Base-by-base conservation (phyloP, 1,140 invertebrate genomes). In the Macrobrachium nipponense region DNA sequence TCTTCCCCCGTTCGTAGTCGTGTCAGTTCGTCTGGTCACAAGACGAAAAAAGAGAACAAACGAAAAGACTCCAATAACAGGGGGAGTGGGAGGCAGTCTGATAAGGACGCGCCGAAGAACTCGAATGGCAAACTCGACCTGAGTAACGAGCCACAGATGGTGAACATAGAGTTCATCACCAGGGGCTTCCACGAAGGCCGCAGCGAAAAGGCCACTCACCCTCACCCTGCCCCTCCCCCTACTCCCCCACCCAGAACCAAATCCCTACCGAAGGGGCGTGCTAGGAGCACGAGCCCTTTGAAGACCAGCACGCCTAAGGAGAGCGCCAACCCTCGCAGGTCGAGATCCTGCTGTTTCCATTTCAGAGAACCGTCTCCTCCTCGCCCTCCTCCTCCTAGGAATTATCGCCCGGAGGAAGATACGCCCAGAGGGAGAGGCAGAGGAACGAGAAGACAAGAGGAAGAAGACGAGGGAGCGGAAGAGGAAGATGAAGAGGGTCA, bases 81-180 rank as follows among this genome's bases (percentile, higher is more conserved):
- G 27, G 27, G 27, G 4, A 36, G 27, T 36, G 27, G 27, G 27
- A 36, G 27, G 27, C 1, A 1, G 27, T 36, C 27, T 36, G 27
- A 36, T 36, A 36, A 36, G 27, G 27, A 36, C 27, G 27, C 1
- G 27, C 27, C 27, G 27, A 36, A 36, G 27, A 36, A 36, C 27
- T 36, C 60, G 36, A 23, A 68, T 36, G 51, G 58, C 18, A 23
- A 14, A 5, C 43, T 18, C 27, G 15, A 23, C 18, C 23, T 43
- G 15, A 18, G 59, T 18, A 66, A 14, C 17, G 62, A 77, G 27
- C 64, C 59, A 17, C 43, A 76, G 70, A 79, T 85, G n/a, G 82
- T 85, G n/a, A 85, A 85, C 44, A 85, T 85, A 15, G 82, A 85
- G 82, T 85, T 85, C 60, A 85, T 78, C 23, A 85, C 82, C 12